Evolutionary conservation across 2,797 vertebrate genomes (phyloP).

Genomic region (Mormyrops attenuatus): DNA sequence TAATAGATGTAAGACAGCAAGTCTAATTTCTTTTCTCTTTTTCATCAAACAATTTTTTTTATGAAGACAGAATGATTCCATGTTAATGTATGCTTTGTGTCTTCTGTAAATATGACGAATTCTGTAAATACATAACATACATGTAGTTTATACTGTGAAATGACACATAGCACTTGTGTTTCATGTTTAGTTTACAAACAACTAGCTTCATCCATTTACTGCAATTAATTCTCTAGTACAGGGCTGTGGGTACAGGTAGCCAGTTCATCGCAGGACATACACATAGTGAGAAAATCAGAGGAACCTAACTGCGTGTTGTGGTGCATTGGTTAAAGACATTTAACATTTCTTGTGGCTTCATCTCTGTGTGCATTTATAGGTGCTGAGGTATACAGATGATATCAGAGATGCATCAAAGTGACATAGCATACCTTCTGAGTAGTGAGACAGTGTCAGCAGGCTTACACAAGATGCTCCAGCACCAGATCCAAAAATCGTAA

Average conservation of each 20-base stretch:
- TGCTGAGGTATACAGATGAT: background rate
- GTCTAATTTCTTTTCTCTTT: background rate
- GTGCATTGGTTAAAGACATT: background rate
- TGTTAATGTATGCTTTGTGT: background rate
- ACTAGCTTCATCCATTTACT: background rate
- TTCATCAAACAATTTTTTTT: background rate
- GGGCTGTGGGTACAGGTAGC: background rate
- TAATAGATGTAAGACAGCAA: background rate
- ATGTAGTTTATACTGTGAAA: background rate
- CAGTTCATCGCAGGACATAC: background rate
- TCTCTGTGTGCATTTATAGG: background rate
- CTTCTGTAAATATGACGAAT: background rate
- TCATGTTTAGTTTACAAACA: background rate
- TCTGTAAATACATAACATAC: background rate
- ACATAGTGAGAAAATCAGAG: background rate
- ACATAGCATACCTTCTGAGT: conserved; percentile 66
- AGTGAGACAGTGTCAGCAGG: conserved; percentile 88
- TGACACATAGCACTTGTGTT: background rate
- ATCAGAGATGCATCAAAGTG: background rate
- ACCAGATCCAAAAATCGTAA: conserved; percentile 93
- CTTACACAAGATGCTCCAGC: conserved; percentile 94
- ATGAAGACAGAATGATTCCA: background rate
- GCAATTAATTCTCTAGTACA: background rate
- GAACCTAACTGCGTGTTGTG: background rate
- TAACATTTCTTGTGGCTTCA: background rate